Evolutionary conservation across 2,797 vertebrate genomes (phyloP), one percentile per base, ranked within the genome.

Genomic region (Carapus acus): DNA sequence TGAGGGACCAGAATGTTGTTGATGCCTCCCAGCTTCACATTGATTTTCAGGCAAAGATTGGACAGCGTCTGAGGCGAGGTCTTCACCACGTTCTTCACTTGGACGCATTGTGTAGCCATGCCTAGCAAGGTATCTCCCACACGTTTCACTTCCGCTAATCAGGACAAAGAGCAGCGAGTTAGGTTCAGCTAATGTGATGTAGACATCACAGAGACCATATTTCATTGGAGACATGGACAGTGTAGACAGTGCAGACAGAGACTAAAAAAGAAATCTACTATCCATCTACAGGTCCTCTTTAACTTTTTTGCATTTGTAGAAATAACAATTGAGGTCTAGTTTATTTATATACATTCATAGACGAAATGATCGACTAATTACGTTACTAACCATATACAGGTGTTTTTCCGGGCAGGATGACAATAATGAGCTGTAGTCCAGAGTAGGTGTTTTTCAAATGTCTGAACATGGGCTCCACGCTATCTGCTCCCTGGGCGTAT

Each of bases 11-110:
- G 88, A 86, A 98, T 97, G 87, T 98, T 98, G 91, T 98, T 98
- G 88, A 98, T 98, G 79, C 96, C 96, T 43, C 96, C 96, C 67
- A 98, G 92, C 81, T 98, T 98, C 84, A 97, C 96, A 36, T 98
- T 98, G 90, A 98, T 98, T 86, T 98, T 98, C 84, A 98, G 93
- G 86, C 96, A 98, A 87, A 98, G 94, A 86, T 98, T 98, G 77
- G 94, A 97, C 46, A 98, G 92, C 29, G 95, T 98, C 88, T 98
- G 96, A 2, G 96, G 96, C 0, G 96, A 98, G 3, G 96, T 98
- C 84, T 97, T 98, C 73, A 98, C 95, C 78, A 98, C 96, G 1
- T 98, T 98, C 89, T 98, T 98, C 78, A 98, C 95, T 84, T 98
- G 96, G 42, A 98, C 95, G 0, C 96, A 98, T 83, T 98, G 96